These are phyloP conservation scores for Pterois miles DNA, from an alignment of 2,797 vertebrate species.

Conservation along the genomic window DNA sequence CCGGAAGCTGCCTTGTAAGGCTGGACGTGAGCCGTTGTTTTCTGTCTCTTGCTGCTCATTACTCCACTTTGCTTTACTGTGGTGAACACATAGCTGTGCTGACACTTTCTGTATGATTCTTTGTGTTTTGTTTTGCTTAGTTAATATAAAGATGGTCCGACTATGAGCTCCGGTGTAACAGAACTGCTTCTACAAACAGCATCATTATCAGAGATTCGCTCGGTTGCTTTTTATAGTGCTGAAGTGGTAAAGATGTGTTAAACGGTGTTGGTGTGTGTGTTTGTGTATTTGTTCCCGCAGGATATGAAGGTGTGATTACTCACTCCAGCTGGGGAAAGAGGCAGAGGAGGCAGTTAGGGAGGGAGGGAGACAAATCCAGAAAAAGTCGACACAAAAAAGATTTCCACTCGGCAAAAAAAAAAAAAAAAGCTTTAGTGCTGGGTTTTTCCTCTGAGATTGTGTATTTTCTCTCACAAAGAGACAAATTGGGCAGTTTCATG, in stretches of 20 bases:
- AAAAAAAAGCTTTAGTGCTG: not conserved
- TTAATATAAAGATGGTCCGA: not conserved
- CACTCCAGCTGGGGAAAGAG: conserved; percentile 34
- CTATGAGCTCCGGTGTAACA: not conserved
- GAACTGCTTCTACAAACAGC: conserved; percentile 12
- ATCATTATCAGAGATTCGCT: conserved; percentile 25
- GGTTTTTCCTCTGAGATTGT: not conserved
- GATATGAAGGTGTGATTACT: conserved; percentile 61
- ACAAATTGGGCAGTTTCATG: not conserved
- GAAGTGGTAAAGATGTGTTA: conserved; percentile 37
- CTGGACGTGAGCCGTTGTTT: not conserved
- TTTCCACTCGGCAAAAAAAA: not conserved
- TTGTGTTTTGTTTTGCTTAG: conserved; percentile 2
- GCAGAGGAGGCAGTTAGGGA: conserved; percentile 23
- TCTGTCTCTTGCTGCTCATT: not conserved
- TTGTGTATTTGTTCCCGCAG: conserved; percentile 11
- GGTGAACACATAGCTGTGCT: not conserved
- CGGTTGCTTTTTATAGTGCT: conserved; percentile 13
- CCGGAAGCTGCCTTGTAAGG: not conserved
- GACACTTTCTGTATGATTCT: not conserved
- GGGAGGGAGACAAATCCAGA: conserved; percentile 24
- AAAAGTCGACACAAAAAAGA: conserved; percentile 27
- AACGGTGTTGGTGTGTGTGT: conserved; percentile 12
- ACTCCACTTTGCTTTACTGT: not conserved
- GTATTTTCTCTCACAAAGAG: not conserved